Percentiles rank a stretch among this genome's conserved stretches.
phyloP scores from a whole-genome alignment of 1,140 invertebrate species.

The Drosophila ironensis region DNA sequence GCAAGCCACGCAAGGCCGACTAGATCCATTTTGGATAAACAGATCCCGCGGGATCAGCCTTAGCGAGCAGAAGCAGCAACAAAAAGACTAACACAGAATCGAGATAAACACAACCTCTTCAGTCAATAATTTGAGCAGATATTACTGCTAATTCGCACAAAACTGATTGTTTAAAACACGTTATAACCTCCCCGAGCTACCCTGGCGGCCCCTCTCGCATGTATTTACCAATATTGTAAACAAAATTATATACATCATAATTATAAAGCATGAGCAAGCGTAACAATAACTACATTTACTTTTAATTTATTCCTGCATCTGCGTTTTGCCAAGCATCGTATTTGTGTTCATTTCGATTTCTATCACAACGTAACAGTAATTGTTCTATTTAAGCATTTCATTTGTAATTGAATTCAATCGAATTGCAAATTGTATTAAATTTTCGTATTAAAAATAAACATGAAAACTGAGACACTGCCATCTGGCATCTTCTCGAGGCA shows the following conservation, averaged over 20 bases:
- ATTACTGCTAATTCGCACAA: constrained; percentile 27
- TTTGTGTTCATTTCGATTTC: constrained; percentile 41
- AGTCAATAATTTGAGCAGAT: constrained; percentile 13
- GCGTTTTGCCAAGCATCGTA: constrained; percentile 33
- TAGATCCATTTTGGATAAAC: constrained; percentile 81
- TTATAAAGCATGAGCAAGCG: constrained; percentile 33
- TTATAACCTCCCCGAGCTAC: no score
- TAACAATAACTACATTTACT: constrained; percentile 65
- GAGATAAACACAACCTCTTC: constrained; percentile 18
- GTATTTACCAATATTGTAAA: constrained; percentile 57
- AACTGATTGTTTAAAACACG: constrained; percentile 13
- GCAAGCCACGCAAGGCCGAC: constrained; percentile 86
- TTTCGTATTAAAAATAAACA: constrained; percentile 62
- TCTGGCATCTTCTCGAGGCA: neutral
- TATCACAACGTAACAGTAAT: constrained; percentile 8
- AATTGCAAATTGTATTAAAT: constrained; percentile 63
- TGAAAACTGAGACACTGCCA: constrained; percentile 18
- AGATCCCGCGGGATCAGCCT: neutral
- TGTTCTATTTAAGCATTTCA: constrained; percentile 32
- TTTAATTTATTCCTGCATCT: constrained; percentile 39
- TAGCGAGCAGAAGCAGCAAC: constrained; percentile 39
- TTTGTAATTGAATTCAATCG: constrained; percentile 49
- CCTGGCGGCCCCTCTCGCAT: constrained; percentile 49
- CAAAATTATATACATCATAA: constrained; percentile 30
- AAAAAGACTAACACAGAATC: constrained; percentile 65